phyloP scores from a whole-genome alignment of 2,113 vertebrate genomes.

The Crotophaga sulcirostris region DNA sequence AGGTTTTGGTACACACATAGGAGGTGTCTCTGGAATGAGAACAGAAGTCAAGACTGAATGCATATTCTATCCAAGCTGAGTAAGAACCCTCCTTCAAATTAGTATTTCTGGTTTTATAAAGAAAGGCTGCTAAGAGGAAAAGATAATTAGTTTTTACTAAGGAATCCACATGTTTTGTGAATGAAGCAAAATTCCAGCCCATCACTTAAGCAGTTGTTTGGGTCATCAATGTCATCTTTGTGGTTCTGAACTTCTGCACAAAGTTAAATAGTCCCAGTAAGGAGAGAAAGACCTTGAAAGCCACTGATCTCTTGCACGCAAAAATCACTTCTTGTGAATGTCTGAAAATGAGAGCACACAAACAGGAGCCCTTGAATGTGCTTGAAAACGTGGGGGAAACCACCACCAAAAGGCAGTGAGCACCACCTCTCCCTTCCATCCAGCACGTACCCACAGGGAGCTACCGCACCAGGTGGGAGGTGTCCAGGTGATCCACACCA shows the following conservation, averaged over 20 bases:
- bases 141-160: neutral
- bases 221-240: neutral
- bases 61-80: neutral
- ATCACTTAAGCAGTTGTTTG: neutral
- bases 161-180: neutral
- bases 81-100: neutral
- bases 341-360: neutral
- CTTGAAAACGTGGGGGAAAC: neutral
- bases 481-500: rapidly evolving
- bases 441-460: neutral
- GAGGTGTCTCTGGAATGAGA: neutral
- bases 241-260: neutral
- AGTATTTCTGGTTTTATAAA: neutral
- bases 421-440: neutral
- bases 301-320: neutral
- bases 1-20: neutral
- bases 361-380: neutral
- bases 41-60: neutral
- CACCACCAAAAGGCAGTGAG: neutral
- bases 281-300: neutral
- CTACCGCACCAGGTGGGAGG: rapidly evolving
- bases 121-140: neutral
- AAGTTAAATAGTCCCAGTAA: neutral
- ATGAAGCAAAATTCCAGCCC: neutral
- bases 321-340: neutral